phyloP scores from a whole-genome alignment of 2,888 invertebrate genomes.

The Ochropleura leucogaster region DNA sequence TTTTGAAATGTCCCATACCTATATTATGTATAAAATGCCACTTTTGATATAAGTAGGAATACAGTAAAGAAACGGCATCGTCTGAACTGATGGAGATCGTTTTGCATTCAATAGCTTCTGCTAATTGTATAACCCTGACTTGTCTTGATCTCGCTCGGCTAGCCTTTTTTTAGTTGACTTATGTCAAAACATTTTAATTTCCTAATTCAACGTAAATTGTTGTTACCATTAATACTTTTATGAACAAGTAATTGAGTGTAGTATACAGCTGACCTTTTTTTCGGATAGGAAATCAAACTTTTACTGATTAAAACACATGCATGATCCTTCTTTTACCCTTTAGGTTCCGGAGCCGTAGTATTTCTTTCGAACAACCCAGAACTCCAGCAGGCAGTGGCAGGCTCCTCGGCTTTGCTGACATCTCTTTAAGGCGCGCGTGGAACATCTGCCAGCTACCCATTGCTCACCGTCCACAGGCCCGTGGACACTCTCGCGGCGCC shows the following conservation, averaged over 20 bases:
- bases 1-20: background rate
- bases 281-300: no score
- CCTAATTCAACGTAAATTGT: background rate
- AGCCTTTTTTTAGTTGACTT: slow-evolving; percentile 32
- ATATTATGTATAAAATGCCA: background rate
- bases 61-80: background rate
- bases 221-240: slow-evolving; percentile 4
- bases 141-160: background rate
- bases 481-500: no score
- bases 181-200: slow-evolving; percentile 14
- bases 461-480: no score
- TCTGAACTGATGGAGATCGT: background rate
- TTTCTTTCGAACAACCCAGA: no score
- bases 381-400: no score
- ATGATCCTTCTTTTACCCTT: no score
- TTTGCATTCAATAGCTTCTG: slow-evolving; percentile 1
- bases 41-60: background rate
- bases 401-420: no score
- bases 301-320: no score
- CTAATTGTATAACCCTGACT: slow-evolving; percentile 24
- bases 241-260: background rate
- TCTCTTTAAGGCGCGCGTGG: no score
- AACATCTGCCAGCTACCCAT: no score
- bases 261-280: background rate
- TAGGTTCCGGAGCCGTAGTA: no score